Percentiles rank a stretch among this genome's conserved stretches.
phyloP scores from a whole-genome alignment of 2,797 vertebrate species.

The Hippocampus kuda region DNA sequence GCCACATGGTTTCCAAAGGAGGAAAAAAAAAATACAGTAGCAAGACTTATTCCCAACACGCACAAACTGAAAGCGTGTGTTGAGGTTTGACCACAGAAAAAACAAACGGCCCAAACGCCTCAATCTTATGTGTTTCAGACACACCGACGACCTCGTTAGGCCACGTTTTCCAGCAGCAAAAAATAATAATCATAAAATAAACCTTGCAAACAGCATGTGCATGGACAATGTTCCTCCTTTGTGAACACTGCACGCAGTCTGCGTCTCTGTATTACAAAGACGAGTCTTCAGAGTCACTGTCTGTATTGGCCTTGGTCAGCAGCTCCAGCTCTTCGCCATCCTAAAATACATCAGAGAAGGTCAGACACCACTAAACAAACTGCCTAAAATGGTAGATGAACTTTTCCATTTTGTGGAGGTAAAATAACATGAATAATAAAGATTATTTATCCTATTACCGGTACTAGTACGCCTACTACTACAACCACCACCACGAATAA shows the following conservation, averaged over 20 bases:
- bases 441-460: too few relatives aligned
- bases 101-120: not conserved
- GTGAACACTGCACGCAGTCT: not conserved
- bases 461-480: too few relatives aligned
- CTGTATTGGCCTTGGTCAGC: slow-evolving; percentile 77
- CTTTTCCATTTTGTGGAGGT: too few relatives aligned
- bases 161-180: not conserved
- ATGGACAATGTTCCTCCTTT: not conserved
- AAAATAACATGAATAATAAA: too few relatives aligned
- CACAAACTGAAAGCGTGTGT: not conserved
- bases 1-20: not conserved
- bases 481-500: too few relatives aligned
- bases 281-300: slow-evolving; percentile 86
- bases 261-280: slow-evolving; percentile 45
- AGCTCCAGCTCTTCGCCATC: slow-evolving; percentile 92
- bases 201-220: not conserved
- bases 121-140: not conserved
- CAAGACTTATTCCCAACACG: not conserved
- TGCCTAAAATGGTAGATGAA: not conserved
- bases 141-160: not conserved
- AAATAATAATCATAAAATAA: not conserved
- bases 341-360: slow-evolving; percentile 57
- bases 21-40: not conserved
- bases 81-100: not conserved
- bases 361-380: not conserved